Base-by-base conservation (phyloP, 2,113 vertebrate genomes). In the Passer montanus region DNA sequence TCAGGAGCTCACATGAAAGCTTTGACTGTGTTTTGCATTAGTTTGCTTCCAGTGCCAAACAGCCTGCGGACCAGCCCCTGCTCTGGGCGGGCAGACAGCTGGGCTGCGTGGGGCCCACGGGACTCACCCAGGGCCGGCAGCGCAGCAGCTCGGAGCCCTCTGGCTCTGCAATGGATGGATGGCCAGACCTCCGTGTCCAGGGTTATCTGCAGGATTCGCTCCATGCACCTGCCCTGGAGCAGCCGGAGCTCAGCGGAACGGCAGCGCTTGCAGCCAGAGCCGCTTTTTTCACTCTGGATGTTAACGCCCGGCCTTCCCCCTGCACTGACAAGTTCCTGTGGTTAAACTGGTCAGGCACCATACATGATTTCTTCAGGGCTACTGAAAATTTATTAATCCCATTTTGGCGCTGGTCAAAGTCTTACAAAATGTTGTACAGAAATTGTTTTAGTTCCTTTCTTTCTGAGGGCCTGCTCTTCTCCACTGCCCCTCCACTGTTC, bases 1-100 rank as follows among this genome's bases (percentile, higher is more conserved):
- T 96, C 83, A 56, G 96, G 94, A 94, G 77, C 89, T 92, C 85
- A 91, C 94, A 96, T 95, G 91, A 97, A 97, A 97, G 93, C 52
- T 90, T 39, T 75, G 84, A 43, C 86, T 93, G 74, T 92, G 89
- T 95, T 97, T 96, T 92, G 83, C 92, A 94, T 97, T 93, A 93
- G 69, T 66, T 91, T 56, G 69, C 60, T 89, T 59, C n/a, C 90
- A 93, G 66, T 15, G 93, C 94, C 93, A 89, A 89, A 52, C 53
- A 89, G 72, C 67, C 85, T 72, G 70, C 1, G 11, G 86, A 35
- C 13, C n/a, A 81, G 59, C 13, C 78, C 84, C 62, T 53, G 68
- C 50, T 69, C 80, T 1, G 59, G 79, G 77, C 39, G 55, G 59
- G 59, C 31, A 37, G 84, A 39, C 50, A 77, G 75, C 27, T 1